Evolutionary conservation across 1,140 invertebrate species (phyloP), one percentile per base, ranked within the genome.

Genomic region (Cardiocondyla obscurior): DNA sequence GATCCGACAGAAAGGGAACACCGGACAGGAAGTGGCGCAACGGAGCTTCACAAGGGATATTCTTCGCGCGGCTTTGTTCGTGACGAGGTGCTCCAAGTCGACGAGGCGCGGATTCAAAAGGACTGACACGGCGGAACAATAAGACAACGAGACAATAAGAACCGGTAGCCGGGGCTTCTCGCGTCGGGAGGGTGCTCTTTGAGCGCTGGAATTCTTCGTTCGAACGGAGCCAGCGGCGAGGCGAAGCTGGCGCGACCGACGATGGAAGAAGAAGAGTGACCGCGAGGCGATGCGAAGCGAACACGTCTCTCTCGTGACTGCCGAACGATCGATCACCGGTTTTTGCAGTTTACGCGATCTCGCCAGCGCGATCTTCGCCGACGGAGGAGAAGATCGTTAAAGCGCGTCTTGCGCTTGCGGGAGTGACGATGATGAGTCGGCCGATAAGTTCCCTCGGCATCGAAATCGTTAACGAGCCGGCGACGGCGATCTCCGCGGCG

Each of bases 121-220:
- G 60, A 72, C 58, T 72, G 81, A 87, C 81, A 87, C 82, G 85
- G 76, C 72, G 58, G 85, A 72, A 76, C 65, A 86, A 87, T 86
- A 87, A 87, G 73, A 74, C 55, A 60, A 57, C 62, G 72, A 85
- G 74, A 87, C 86, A 87, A 87, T 87, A 87, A 86, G 81, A 87
- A 87, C 86, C 86, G 86, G 86, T 87, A 84, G 85, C 85, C 85
- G 69, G 85, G 69, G 82, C 85, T 87, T 57, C 64, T 83, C 84
- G 86, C 85, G 64, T 83, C 82, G 62, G 85, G 85, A 67, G 81
- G 70, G 65, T 67, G 57, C 73, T 84, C 73, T 65, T 51, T 51
- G 81, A 79, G 74, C 74, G 22, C 33, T 64, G 64, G 74, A 79
- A 69, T 67, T 55, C 62, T 55, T 53, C 74, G 44, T 44, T 12